Percentiles rank a stretch among this genome's conserved stretches.
Conservation (phyloP, 2,797 vertebrate genomes). For the Fistularia commersonii region DNA sequence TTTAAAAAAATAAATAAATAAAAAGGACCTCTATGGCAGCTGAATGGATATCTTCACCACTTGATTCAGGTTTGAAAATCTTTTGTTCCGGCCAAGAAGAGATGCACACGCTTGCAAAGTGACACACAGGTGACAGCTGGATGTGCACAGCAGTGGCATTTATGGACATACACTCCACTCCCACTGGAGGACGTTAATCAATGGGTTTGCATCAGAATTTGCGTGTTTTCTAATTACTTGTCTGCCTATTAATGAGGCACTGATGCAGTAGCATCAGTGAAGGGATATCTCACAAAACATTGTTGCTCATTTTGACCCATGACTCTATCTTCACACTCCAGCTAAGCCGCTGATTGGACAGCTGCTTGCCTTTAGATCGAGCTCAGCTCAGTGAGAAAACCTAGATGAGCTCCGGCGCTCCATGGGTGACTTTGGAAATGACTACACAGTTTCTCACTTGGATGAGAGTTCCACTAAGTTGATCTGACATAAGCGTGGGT, state of each 20-base stretch:
- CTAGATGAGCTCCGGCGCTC: slow-evolving; percentile 50
- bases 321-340: slow-evolving; percentile 68
- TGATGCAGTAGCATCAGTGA: slow-evolving; percentile 28
- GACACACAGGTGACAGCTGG: slow-evolving; percentile 59
- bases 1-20: slow-evolving; percentile 11
- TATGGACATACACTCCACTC: slow-evolving; percentile 34
- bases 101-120: slow-evolving; percentile 7
- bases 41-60: slow-evolving; percentile 52
- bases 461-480: slow-evolving; percentile 60
- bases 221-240: slow-evolving; percentile 56
- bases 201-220: slow-evolving; percentile 35
- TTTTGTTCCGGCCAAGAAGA: slow-evolving; percentile 40
- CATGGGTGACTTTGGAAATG: slow-evolving; percentile 60
- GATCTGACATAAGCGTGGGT: slow-evolving; percentile 50
- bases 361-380: slow-evolving; percentile 61
- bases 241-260: slow-evolving; percentile 43
- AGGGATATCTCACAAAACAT: slow-evolving; percentile 26
- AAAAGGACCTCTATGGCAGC: slow-evolving; percentile 22
- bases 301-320: slow-evolving; percentile 58
- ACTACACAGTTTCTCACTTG: slow-evolving; percentile 45
- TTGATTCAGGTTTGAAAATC: slow-evolving; percentile 51
- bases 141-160: slow-evolving; percentile 43
- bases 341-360: slow-evolving; percentile 70
- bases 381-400: slow-evolving; percentile 62
- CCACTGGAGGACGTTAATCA: slow-evolving; percentile 45